Evolutionary conservation across 2,888 invertebrate species (phyloP).

Genomic region (Drosophila histrio): DNA sequence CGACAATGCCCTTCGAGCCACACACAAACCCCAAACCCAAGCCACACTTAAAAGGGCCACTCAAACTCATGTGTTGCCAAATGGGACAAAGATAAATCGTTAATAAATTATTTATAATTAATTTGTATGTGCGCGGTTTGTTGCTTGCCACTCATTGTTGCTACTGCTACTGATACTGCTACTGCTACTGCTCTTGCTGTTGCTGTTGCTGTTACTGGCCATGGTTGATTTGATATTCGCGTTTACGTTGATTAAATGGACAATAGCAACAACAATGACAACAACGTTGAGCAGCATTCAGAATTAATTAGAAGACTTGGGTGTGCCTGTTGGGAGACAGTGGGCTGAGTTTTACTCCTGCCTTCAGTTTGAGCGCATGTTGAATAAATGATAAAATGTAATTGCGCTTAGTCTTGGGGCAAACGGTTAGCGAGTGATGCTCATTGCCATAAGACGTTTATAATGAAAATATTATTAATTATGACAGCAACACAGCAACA

Average conservation of each 20-base stretch:
- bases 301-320: constrained; percentile 73
- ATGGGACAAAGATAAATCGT: constrained; percentile 76
- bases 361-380: constrained; percentile 61
- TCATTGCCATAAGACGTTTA: constrained; percentile 71
- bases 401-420: constrained; percentile 61
- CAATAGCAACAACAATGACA: constrained; percentile 46
- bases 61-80: constrained; percentile 68
- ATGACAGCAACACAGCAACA: constrained; percentile 61
- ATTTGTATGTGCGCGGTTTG: constrained; percentile 74
- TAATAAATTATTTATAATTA: constrained; percentile 81
- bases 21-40: neutral
- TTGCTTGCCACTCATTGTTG: constrained; percentile 43
- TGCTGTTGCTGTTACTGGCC: constrained; percentile 30
- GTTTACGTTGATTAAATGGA: constrained; percentile 79
- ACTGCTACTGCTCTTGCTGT: constrained; percentile 22
- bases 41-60: constrained; percentile 19
- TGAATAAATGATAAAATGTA: constrained; percentile 81
- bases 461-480: constrained; percentile 81
- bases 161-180: constrained; percentile 9
- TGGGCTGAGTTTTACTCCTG: constrained; percentile 26
- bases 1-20: constrained; percentile 13
- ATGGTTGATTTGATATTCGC: constrained; percentile 77
- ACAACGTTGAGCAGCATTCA: constrained; percentile 47
- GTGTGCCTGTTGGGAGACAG: neutral
- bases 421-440: constrained; percentile 35